Base-by-base conservation (phyloP, 2,113 vertebrate genomes). In the Salvelinus fontinalis region DNA sequence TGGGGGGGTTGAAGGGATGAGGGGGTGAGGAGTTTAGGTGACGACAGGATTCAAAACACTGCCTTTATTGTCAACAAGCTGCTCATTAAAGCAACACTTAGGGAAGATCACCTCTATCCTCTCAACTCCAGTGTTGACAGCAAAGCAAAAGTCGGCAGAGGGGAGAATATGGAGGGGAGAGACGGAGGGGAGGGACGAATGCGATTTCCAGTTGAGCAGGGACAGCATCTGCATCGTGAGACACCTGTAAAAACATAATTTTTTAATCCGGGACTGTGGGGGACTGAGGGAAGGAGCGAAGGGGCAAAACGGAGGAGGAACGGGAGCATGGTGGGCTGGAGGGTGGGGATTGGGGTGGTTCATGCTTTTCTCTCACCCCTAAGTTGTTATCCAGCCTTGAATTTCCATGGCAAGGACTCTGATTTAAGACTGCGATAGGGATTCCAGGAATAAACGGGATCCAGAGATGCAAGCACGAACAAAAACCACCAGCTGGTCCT, bases 241-340 rank as follows among this genome's bases (percentile, higher is more conserved):
- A 89, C 93, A 93, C 90, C 92, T 94, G 92, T 87, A 83, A 88
- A 91, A 94, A 93, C 92, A 92, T 77, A 0, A 82, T 92, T 89
- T 89, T 88, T 92, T 88, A 91, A 90, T 70, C 60, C n/a, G 69
- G 74, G 82, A 75, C 84, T 81, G 74, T 74, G 22, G 67, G 48
- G 82, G 79, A 82, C 81, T 69, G 70, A 76, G 44, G 67, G 69
- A 74, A 76, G 27, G 9, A 48, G 70, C 7, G 64, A 51, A 74
- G 78, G 81, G 75, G 75, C 67, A 70, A 44, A 68, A 79, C 73
- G 83, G 82, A 76, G 71, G 74, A 27, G 76, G 67, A 34, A 65
- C 74, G 20, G 26, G 66, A 69, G 60, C 12, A 49, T 18, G 74
- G 20, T 67, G 24, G 27, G 60, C 20, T 22, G 65, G 14, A 9